Evolutionary conservation across 2,888 invertebrate genomes (phyloP).

Genomic region (Tetramorium bicarinatum): DNA sequence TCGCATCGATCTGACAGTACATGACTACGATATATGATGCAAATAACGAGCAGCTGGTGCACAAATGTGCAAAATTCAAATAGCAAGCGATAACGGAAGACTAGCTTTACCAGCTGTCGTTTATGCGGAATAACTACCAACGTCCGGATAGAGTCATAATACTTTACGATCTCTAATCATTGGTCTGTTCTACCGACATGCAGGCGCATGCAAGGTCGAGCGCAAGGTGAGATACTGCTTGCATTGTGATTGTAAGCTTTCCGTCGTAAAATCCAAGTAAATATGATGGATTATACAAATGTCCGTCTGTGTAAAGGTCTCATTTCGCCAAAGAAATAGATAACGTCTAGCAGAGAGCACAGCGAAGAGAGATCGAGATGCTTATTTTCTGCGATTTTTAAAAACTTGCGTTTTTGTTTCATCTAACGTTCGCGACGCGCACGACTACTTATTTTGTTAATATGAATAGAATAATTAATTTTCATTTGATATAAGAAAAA

Average conservation of each 20-base stretch:
- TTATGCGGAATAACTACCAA: conserved; percentile 18
- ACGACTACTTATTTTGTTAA: neutral
- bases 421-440: neutral
- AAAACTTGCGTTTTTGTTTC: no score
- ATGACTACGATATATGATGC: neutral
- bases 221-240: neutral
- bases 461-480: neutral
- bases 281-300: neutral
- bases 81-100: neutral
- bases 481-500: neutral
- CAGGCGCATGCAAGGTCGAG: neutral
- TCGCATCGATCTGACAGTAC: neutral
- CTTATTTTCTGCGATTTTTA: neutral
- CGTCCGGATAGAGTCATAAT: conserved; percentile 8
- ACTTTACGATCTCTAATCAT: conserved; percentile 16
- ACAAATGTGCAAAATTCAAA: conserved; percentile 4
- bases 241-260: neutral
- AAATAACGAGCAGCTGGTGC: neutral
- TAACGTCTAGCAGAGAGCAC: neutral
- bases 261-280: neutral
- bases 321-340: neutral
- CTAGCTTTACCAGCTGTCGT: conserved; percentile 40
- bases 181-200: conserved; percentile 10
- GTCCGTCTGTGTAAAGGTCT: neutral
- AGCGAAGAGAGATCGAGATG: neutral